These are phyloP conservation scores for Orcinus orca DNA, from an alignment of 2,113 vertebrate genomes.

Conservation along the genomic window DNA sequence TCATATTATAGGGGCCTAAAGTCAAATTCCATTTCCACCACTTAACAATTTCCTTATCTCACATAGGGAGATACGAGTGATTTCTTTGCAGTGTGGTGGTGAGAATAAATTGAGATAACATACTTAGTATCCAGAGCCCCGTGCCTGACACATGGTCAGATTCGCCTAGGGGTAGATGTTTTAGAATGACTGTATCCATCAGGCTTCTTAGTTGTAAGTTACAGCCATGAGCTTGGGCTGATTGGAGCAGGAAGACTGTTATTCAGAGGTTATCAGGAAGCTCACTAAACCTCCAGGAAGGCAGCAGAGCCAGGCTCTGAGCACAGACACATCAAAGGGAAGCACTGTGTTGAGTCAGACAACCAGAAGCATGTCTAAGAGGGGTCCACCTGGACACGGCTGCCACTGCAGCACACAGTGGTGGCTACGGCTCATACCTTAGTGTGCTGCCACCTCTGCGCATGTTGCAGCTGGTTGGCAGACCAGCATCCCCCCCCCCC, in stretches of 20 bases:
- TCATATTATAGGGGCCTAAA: not conserved
- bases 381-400: rapidly evolving
- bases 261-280: not conserved
- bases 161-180: not conserved
- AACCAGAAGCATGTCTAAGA: not conserved
- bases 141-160: not conserved
- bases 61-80: not conserved
- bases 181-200: not conserved
- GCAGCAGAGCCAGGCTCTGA: not conserved
- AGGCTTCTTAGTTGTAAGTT: not conserved
- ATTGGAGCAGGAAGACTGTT: not conserved
- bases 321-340: not conserved
- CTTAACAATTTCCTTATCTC: not conserved
- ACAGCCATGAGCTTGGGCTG: not conserved
- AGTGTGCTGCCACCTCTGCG: not conserved
- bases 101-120: not conserved
- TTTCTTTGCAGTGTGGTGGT: not conserved
- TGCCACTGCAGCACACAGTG: rapidly evolving
- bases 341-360: not conserved
- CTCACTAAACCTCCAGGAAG: not conserved
- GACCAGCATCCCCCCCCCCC: not conserved
- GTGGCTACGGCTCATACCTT: not conserved
- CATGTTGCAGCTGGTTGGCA: not conserved
- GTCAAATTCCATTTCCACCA: not conserved
- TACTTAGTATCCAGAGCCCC: not conserved